A percentile compares a stretch with the other conserved stretches of the same genome.
These are phyloP conservation scores for Nephrocerus scutellatus DNA, from an alignment of 2,888 invertebrate species.

Conservation along the genomic window DNA sequence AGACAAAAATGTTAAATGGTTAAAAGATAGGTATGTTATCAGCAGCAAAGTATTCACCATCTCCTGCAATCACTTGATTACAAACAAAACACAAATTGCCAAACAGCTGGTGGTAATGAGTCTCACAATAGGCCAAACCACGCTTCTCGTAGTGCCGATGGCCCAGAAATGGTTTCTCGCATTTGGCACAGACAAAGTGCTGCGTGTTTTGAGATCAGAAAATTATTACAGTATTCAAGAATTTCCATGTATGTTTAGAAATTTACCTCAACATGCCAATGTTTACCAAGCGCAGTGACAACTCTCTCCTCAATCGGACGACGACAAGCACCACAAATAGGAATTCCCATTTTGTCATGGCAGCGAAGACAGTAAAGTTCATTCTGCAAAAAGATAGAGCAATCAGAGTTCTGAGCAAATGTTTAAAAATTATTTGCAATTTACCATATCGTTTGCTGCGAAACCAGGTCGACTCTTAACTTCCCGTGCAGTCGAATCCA, in stretches of 20 bases:
- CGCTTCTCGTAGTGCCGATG: constrained; percentile 99
- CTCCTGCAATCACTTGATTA: constrained; percentile 95
- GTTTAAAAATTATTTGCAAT: constrained; percentile 13
- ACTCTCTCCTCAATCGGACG: constrained; percentile 98
- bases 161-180: constrained; percentile 98
- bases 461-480: constrained; percentile 86
- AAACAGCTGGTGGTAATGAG: constrained; percentile 97
- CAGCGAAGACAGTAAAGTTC: constrained; percentile 96
- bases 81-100: constrained; percentile 98
- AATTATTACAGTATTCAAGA: not conserved
- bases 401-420: not conserved
- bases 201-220: constrained; percentile 51
- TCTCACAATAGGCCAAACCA: constrained; percentile 97
- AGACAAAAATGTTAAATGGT: too few relatives aligned
- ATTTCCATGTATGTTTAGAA: not conserved
- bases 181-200: constrained; percentile 99
- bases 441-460: constrained; percentile 80
- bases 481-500: constrained; percentile 93
- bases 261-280: constrained; percentile 91
- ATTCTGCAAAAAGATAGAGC: constrained; percentile 53
- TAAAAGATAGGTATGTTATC: not conserved
- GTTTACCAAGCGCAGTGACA: constrained; percentile 95
- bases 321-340: constrained; percentile 99
- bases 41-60: constrained; percentile 62
- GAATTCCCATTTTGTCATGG: constrained; percentile 99